Base-by-base conservation (phyloP, 2,888 invertebrate genomes). In the Ferdinandea cuprea region DNA sequence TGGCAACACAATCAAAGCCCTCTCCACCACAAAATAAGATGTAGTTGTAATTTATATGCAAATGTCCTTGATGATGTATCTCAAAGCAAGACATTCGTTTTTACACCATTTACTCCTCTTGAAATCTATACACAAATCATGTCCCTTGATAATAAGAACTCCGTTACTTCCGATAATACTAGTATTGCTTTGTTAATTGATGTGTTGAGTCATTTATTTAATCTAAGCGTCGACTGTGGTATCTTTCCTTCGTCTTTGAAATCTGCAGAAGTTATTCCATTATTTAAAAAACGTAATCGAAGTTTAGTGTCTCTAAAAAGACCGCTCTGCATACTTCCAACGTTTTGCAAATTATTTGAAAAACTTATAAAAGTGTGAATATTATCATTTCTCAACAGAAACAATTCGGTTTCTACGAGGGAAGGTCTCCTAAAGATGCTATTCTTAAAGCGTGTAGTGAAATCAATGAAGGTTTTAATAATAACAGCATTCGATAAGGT, bases 1-100 rank as follows among this genome's bases (percentile, higher is more conserved):
- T n/a, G n/a, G n/a, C n/a, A n/a, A n/a, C n/a, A 50, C 9, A 50
- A 35, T 35, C 30, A 35, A 46, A 63, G 37, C 63, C n/a, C 8
- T 28, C 37, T n/a, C 48, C 48, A 13, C 37, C 42, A 17, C 58
- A 42, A 50, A 21, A 4, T 15, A 25, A 65, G n/a, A 50, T 48
- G 21, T 50, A 46, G 21, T 13, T 59, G 28, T 28, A 19, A 58
- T n/a, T 28, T 42, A 58, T 58, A 42, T 42, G 25, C 37, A 40
- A 9, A 30, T 30, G 30, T 30, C 7, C 8, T 30, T 30, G 30
- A 30, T 30, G 30, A 30, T 9, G n/a, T 3, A 37, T 37, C 37
- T n/a, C 37, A 37, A 37, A 37, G 37, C 37, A 37, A n/a, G 11
- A 37, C n/a, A n/a, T 37, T 52, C n/a, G 40, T 40, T 40, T 13